Conservation (phyloP, 92 coral and sea anemone species). For the Micromussa lordhowensis region DNA sequence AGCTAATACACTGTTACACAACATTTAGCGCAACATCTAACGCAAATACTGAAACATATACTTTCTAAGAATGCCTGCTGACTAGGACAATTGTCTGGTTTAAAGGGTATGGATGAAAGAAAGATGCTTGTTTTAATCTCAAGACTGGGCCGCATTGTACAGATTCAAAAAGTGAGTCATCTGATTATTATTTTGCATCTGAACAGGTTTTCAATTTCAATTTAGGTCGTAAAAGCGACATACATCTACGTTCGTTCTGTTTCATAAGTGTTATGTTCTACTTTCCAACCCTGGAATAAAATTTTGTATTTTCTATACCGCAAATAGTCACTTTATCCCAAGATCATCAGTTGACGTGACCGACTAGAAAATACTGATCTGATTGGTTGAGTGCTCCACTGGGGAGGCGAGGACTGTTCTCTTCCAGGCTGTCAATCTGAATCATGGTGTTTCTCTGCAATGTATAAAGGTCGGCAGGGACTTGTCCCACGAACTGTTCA, state of each 20-base stretch:
- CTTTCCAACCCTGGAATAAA: too few relatives aligned
- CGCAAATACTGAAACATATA: too few relatives aligned
- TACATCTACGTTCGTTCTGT: neutral
- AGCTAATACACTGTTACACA: neutral
- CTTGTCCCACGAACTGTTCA: too few relatives aligned
- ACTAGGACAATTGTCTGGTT: neutral
- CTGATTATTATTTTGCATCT: neutral
- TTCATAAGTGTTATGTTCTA: neutral
- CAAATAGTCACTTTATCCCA: neutral
- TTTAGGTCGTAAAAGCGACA: neutral
- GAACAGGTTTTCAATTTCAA: neutral
- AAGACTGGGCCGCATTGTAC: constrained; percentile 85
- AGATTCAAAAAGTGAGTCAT: constrained; percentile 78
- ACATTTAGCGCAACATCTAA: too few relatives aligned
- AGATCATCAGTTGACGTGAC: neutral
- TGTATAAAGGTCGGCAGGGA: too few relatives aligned
- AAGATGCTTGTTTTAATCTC: constrained; percentile 88
- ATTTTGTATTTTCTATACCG: too few relatives aligned
- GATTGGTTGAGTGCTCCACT: neutral
- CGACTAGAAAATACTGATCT: neutral
- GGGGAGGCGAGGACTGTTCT: too few relatives aligned
- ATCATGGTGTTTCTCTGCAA: too few relatives aligned
- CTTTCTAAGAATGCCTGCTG: too few relatives aligned
- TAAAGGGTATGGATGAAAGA: constrained; percentile 82
- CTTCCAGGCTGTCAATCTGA: too few relatives aligned